These are phyloP conservation scores for Myripristis murdjan DNA, from an alignment of 2,797 vertebrate species.

Conservation along the genomic window DNA sequence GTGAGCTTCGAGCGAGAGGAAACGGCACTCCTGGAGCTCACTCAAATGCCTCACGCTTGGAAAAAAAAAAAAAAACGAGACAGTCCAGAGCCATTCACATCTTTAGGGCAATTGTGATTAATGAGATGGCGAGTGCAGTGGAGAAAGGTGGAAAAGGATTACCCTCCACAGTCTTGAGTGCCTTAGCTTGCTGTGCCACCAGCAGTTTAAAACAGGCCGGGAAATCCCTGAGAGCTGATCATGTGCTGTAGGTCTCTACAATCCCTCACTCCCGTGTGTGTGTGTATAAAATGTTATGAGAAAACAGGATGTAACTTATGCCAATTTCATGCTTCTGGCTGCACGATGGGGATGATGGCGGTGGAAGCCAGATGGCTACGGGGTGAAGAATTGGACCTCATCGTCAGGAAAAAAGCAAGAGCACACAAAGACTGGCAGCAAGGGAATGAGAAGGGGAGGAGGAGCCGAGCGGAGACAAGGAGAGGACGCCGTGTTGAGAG, in stretches of 20 bases:
- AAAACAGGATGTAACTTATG: no score
- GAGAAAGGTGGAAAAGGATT: background rate
- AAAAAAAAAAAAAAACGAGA: background rate
- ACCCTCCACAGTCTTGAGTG: no score
- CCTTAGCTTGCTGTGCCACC: no score
- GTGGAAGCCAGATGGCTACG: background rate
- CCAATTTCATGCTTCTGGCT: background rate
- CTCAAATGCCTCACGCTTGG: background rate
- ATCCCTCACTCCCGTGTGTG: background rate
- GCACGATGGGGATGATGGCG: background rate
- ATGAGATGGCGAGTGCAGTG: slow-evolving; percentile 3
- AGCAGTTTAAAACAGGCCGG: no score
- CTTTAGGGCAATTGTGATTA: background rate
- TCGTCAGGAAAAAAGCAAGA: slow-evolving; percentile 20
- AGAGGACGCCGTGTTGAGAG: slow-evolving; percentile 39
- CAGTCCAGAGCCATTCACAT: background rate
- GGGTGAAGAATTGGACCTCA: slow-evolving; percentile 4
- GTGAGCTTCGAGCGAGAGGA: background rate
- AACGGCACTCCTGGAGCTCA: background rate
- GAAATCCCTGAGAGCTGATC: no score
- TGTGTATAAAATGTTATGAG: background rate
- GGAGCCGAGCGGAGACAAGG: background rate
- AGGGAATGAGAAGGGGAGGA: slow-evolving; percentile 5
- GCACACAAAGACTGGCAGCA: slow-evolving; percentile 61
- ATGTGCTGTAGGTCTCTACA: no score